A percentile compares a stretch with the other conserved stretches of the same genome.
Conservation (phyloP, 2,797 vertebrate species). For the Mallotus villosus region DNA sequence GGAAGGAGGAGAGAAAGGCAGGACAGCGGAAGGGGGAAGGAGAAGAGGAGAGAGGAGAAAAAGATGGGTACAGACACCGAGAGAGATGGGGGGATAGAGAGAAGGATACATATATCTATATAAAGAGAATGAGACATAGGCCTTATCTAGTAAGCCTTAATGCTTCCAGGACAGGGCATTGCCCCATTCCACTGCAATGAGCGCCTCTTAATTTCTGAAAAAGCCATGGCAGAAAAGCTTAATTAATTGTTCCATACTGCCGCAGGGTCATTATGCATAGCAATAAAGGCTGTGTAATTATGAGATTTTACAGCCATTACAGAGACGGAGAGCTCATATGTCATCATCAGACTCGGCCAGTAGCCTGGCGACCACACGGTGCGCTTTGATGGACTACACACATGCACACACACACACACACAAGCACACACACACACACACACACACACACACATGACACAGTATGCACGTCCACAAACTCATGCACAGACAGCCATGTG, state of each 20-base stretch:
- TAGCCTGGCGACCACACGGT: conserved; percentile 87
- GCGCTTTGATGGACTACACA: conserved; percentile 88
- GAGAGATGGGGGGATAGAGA: conserved; percentile 14
- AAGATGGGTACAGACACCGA: not conserved
- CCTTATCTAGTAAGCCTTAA: conserved; percentile 81
- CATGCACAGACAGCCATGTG: not conserved
- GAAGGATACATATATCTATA: not conserved
- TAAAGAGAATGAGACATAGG: conserved; percentile 29
- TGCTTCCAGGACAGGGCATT: conserved; percentile 89
- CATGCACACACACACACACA: conserved; percentile 54
- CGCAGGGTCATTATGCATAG: conserved; percentile 99
- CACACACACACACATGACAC: not conserved
- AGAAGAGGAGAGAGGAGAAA: not conserved
- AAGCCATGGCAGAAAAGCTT: conserved; percentile 99
- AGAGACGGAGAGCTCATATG: conserved; percentile 99
- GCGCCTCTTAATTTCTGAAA: conserved; percentile 97
- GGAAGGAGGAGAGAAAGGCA: conserved; percentile 25
- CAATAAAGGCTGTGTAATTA: conserved; percentile 99
- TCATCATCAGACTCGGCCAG: conserved; percentile 99
- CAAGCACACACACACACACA: not conserved
- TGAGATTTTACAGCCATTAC: conserved; percentile 99
- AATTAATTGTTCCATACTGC: conserved; percentile 99
- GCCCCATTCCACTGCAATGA: conserved; percentile 89
- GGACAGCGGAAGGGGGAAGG: not conserved
- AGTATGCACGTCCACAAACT: not conserved